phyloP scores from a whole-genome alignment of 2,797 vertebrate species.

The Hippocampus kuda region DNA sequence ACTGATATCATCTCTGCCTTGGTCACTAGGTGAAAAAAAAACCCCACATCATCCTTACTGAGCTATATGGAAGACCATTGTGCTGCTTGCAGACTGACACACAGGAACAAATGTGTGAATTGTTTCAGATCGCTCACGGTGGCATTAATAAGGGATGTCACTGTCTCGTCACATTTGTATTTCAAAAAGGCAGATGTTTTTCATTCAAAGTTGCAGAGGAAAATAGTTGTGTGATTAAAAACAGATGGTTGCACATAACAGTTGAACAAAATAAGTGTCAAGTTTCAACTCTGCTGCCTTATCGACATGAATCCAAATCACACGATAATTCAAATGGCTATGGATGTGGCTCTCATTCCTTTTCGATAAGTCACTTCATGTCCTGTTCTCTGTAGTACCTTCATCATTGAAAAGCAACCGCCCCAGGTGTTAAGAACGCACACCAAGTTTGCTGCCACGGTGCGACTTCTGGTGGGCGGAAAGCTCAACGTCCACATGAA shows the following conservation, averaged over 20 bases:
- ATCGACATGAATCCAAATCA: neutral
- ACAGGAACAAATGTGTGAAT: neutral
- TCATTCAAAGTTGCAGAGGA: neutral
- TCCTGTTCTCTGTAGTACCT: conserved; percentile 67
- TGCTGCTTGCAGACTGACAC: too few species aligned
- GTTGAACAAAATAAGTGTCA: too few species aligned
- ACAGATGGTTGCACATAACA: too few species aligned
- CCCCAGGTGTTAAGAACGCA: conserved; percentile 93
- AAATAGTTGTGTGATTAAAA: too few species aligned
- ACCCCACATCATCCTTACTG: neutral
- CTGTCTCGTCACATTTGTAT: neutral
- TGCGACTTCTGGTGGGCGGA: conserved; percentile 89
- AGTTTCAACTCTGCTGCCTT: too few species aligned
- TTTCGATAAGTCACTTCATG: neutral
- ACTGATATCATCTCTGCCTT: conserved; percentile 93
- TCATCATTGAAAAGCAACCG: conserved; percentile 98
- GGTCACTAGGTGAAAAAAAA: conserved; percentile 76
- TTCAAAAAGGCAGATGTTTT: neutral
- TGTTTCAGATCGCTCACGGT: too few species aligned
- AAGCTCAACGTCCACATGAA: conserved; percentile 99
- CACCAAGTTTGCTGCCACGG: conserved; percentile 92
- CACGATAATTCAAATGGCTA: neutral
- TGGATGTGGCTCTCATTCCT: neutral
- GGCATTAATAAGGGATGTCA: neutral
- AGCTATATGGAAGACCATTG: neutral